Percentiles rank a stretch among this genome's conserved stretches.
Evolutionary conservation across 2,888 invertebrate genomes (phyloP).

Genomic region (Scaptodrosophila latifasciaeformis): DNA sequence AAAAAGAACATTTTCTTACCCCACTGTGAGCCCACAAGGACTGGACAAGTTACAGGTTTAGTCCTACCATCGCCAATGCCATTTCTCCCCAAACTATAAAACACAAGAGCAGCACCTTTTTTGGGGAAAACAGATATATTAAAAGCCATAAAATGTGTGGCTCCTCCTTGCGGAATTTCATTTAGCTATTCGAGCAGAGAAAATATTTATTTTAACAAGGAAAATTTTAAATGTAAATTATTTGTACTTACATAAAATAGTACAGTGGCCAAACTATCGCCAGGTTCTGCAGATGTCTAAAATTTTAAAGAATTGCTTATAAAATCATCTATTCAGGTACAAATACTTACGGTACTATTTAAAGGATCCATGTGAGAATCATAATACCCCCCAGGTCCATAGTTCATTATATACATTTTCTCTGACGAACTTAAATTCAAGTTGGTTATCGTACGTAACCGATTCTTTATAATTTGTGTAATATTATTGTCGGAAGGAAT

Average conservation of each 20-base stretch:
- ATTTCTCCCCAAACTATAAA: constrained; percentile 38
- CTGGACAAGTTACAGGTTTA: constrained; percentile 36
- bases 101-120: constrained; percentile 77
- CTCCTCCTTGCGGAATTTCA: constrained; percentile 95
- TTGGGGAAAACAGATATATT: constrained; percentile 88
- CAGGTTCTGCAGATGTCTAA: background rate
- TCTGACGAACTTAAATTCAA: constrained; percentile 44
- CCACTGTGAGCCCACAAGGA: constrained; percentile 31
- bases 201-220: no score
- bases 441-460: constrained; percentile 50
- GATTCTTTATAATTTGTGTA: no score
- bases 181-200: constrained; percentile 82
- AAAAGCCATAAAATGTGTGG: constrained; percentile 94
- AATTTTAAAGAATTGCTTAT: constrained; percentile 27
- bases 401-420: constrained; percentile 55
- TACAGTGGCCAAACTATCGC: constrained; percentile 57
- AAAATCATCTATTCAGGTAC: constrained; percentile 14
- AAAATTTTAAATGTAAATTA: background rate
- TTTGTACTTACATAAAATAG: constrained; percentile 53
- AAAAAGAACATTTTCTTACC: no score
- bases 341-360: constrained; percentile 30
- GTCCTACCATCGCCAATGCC: constrained; percentile 28
- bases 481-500: constrained; percentile 31
- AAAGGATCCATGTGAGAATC: constrained; percentile 50
- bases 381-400: constrained; percentile 58